Evolutionary conservation across 2,888 invertebrate genomes (phyloP), one percentile per base, ranked within the genome.

Genomic region (Drosophila niveifrons): DNA sequence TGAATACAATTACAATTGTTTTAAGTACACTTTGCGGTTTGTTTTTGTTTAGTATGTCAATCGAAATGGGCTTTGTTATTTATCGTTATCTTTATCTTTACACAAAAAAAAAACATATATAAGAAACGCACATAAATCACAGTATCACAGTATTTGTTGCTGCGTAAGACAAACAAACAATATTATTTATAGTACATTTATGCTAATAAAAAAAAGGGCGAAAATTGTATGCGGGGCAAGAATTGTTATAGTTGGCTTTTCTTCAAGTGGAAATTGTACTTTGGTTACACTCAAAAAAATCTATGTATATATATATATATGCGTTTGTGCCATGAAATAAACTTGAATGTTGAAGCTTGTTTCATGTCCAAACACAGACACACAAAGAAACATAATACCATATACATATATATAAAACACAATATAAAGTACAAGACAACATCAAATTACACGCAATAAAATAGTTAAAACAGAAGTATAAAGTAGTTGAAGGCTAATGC

Each of bases 21-120:
- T 75, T 89, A 88, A 80, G 88, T 90, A 86, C 90, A 88, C 75
- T 90, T 76, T 76, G 64, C 43, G 58, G 47, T 59, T 66, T 51
- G 18, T 4, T 23, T 23, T 0, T 23, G 23, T 50, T 53, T 36
- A 39, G 52, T 61, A 17, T 56, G 39, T 56, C 17, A 43, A 51
- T 44, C 29, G 17, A 64, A 51, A 56, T 50, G 47, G 47, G 28
- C n/a, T 51, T 52, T 7, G n/a, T 34, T 51, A 61, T 53, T 2
- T 4, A 18, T 59, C 47, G 18, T 31, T 56, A 23, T 29, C 17
- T 58, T 63, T 67, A 57, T 50, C 48, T 52, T 56, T 57, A 50
- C 17, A 36, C 13, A 9, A 13, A 3, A 47, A n/a, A 18, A 8
- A 18, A 31, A 44, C 3, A 43, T 9, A 43, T 17, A 15, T 31